A percentile compares a stretch with the other conserved stretches of the same genome.
These are phyloP conservation scores for Hylaeus anthracinus DNA, from an alignment of 1,140 invertebrate species.

Conservation along the genomic window DNA sequence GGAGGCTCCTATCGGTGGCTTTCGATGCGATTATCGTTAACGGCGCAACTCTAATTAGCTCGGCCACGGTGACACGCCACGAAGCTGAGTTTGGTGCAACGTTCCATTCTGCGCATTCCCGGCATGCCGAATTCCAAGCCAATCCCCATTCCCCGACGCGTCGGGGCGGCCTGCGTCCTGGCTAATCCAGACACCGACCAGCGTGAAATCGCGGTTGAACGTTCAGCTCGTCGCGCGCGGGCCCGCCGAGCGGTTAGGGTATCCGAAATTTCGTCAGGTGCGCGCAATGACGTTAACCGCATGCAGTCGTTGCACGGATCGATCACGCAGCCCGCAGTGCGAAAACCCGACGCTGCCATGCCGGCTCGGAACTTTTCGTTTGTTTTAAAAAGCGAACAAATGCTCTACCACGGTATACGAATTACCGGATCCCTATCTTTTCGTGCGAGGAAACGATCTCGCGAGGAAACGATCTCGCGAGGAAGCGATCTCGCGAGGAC, in stretches of 20 bases:
- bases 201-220: background rate
- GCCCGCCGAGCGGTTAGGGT: background rate
- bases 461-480: too few species aligned
- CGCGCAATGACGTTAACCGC: conserved; percentile 55
- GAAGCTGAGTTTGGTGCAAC: conserved; percentile 11
- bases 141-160: conserved; percentile 41
- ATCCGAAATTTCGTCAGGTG: conserved; percentile 48
- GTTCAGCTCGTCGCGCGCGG: background rate
- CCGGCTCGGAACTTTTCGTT: conserved; percentile 33
- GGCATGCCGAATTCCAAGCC: conserved; percentile 38
- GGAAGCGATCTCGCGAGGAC: too few species aligned
- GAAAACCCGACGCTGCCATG: conserved; percentile 30
- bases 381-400: conserved; percentile 6
- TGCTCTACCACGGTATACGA: too few species aligned
- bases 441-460: too few species aligned
- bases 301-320: conserved; percentile 60
- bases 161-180: background rate
- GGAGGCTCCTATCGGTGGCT: too few species aligned
- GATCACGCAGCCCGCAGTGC: conserved; percentile 54
- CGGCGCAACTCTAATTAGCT: conserved; percentile 21
- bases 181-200: background rate
- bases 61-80: background rate
- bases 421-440: too few species aligned
- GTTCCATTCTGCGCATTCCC: conserved; percentile 54
- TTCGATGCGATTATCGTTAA: conserved; percentile 9